Base-by-base conservation (phyloP, 1,140 invertebrate species). In the Neuroterus valhalla region DNA sequence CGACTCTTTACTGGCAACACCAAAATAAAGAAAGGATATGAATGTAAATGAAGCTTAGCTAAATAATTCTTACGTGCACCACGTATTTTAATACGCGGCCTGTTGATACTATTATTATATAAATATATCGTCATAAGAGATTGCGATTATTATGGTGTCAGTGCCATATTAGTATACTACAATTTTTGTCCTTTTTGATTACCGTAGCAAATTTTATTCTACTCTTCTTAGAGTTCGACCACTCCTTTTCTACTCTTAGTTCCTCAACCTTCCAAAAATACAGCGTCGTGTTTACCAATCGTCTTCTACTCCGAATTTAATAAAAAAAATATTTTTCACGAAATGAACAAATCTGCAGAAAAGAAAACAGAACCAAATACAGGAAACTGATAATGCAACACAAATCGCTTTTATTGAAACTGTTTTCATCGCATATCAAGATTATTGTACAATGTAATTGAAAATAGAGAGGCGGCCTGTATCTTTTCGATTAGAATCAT, bases 1-100 rank as follows among this genome's bases (percentile, higher is more conserved):
- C 44, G 74, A 77, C 75, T 67, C 77, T 75, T 80, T 80, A 80
- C 69, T 75, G 75, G 75, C 74, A 80, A 78, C 79, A 81, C 76
- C 79, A 81, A 81, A 75, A 75, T 42, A 70, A 66, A 43, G n/a
- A n/a, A 68, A 75, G 44, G 48, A 66, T 76, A 70, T 17, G 70
- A 68, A 74, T 62, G 74, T 75, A 21, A 79, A 76, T 75, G 74
- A 79, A 76, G 14, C 70, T 50, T 76, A 79, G 74, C 74, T 76
- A 74, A 74, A 79, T 79, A 79, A 79, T 45, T 68, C 55, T 52
- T 45, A 71, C 26, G 66, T 78, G 71, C 74, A 75, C 42, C 66
- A 68, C 70, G 66, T 76, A 71, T 50, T 74, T 76, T 72, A 76
- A 38, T 74, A 70, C 50, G 71, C 73, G 72, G 74, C 67, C 78